Base-by-base conservation (phyloP, 1,140 invertebrate genomes). In the Heliconius nattereri region DNA sequence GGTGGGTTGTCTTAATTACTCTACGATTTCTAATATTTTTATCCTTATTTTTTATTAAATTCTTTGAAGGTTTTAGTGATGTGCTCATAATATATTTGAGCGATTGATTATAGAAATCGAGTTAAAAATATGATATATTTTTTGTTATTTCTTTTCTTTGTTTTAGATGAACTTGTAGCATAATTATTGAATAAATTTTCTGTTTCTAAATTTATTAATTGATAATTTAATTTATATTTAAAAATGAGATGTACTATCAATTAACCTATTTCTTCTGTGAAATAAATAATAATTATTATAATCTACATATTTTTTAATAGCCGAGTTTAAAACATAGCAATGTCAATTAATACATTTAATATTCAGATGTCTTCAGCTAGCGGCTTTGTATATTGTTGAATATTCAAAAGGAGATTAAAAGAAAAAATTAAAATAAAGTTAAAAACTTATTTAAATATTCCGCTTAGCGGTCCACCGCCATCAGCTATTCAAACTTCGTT, bases 1-100 rank as follows among this genome's bases (percentile, higher is more conserved):
- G 89, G 90, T 89, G 90, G 91, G 90, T 85, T 90, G 90, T 89
- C 90, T 92, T 94, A 93, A 94, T 94, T 94, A 92, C 91, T 87
- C 87, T 88, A 83, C 86, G 89, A 89, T 89, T 88, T 87, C 83
- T 85, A 88, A 86, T 84, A 78, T 91, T 88, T 90, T 90, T 92
- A 85, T 76, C 60, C 73, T 75, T 83, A 72, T 73, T 80, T n/a
- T 35, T 52, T 75, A 80, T 78, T 78, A 66, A 66, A 66, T 66
- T 26, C 60, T 66, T 66, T 71, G 75, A 8, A 70, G 35, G 57
- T n/a, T 76, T 75, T 75, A n/a, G 23, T 66, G 60, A 29, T 66
- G 60, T 66, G 29, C 23, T 26, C 60, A 13, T 13, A 66, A 66
- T 66, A 29, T 66, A 66, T 26, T 66, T 26, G 2, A 13, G 23